Evolutionary conservation across 2,797 vertebrate species (phyloP), one percentile per base, ranked within the genome.

Genomic region (Chloroceryle amazona): DNA sequence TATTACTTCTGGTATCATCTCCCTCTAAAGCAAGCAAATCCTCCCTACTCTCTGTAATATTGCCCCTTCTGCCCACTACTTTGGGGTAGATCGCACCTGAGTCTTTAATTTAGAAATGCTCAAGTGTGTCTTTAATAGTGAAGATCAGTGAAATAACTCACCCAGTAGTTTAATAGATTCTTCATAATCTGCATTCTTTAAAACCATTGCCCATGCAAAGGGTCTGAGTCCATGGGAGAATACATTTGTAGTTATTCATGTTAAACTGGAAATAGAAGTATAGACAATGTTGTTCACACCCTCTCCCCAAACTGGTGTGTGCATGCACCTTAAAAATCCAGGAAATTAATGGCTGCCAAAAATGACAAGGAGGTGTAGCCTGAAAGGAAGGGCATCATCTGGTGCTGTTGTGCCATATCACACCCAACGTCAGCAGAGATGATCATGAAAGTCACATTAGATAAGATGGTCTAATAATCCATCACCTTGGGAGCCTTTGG

Each of bases 1-100:
- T 78, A 10, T 22, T 81, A 23, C 71, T 74, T 72, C 29, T 86
- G 41, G 2, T 39, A 41, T 37, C 2, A 44, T 16, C 25, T 62
- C 14, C 31, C 7, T 61, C 49, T 62, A 73, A 87, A 75, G 31
- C 12, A 46, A 81, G 29, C 3, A 33, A 74, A 41, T 5, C 4
- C 1, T 0, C 0, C 8, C 1, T 7, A 4, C 28, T 31, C 3
- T 76, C 28, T 61, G 22, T 61, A 42, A 39, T 65, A 33, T 58
- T 80, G 28, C 6, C 20, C 8, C 13, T n/a, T 68, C 17, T 85
- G 14, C 33, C 7, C 33, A 51, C 33, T 85, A 26, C 22, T 72
- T 47, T 81, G 54, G 46, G 16, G 11, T 31, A 31, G 46, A 62
- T 70, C 10, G 13, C 21, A 33, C 11, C 42, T 25, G 26, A 60